Conservation (phyloP, 2,113 vertebrate genomes). For the Megalops atlanticus region DNA sequence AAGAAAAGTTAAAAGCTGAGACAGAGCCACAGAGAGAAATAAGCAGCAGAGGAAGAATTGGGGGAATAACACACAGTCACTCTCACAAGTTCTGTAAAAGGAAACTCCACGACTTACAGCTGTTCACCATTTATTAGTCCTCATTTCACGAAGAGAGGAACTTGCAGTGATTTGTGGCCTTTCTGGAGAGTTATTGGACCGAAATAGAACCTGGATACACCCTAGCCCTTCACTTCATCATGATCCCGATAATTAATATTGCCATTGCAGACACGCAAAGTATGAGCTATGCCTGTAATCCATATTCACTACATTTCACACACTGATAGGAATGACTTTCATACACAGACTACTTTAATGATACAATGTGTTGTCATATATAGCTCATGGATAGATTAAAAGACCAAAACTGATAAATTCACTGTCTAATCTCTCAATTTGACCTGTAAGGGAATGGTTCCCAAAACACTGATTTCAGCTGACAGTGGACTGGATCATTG, state of each 20-base stretch:
- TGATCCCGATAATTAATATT: not conserved
- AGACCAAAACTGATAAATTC: too few relatives aligned
- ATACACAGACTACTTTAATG: not conserved
- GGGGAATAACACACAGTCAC: not conserved
- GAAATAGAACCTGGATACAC: not conserved
- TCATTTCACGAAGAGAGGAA: not conserved
- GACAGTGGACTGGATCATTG: not conserved
- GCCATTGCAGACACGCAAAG: not conserved
- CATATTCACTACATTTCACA: not conserved
- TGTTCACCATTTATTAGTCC: constrained; percentile 42
- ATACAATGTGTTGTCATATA: not conserved
- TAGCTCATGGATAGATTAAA: not conserved
- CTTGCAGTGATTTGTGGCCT: not conserved
- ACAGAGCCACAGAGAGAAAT: not conserved
- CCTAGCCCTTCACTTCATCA: not conserved
- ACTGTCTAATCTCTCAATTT: too few relatives aligned
- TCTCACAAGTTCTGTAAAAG: not conserved
- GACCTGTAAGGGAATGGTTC: too few relatives aligned
- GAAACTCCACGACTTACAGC: constrained; percentile 62
- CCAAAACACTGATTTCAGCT: too few relatives aligned
- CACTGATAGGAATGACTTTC: not conserved
- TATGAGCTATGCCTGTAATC: not conserved
- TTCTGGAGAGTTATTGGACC: not conserved
- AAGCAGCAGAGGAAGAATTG: constrained; percentile 49
- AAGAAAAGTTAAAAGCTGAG: not conserved